Base-by-base conservation (phyloP, 2,888 invertebrate genomes). In the Prenolepis imparis region DNA sequence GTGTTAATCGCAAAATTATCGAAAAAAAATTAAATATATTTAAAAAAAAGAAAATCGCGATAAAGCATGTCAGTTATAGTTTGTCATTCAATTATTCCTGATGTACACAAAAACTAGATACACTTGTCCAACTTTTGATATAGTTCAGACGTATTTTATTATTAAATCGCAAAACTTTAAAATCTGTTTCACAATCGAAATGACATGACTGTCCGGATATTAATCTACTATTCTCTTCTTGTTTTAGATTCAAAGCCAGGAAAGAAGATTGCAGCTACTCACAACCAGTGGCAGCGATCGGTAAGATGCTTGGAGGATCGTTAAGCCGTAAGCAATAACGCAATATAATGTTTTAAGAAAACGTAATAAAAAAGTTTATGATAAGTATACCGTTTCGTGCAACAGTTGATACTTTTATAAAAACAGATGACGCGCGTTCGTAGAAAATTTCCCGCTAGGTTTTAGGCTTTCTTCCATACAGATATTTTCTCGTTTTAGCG, bases 221-320 rank as follows among this genome's bases (percentile, higher is more conserved):
- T 80, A 59, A 80, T 80, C 59, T 32, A 36, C 44, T 44, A 18
- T 55, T 80, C 21, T 59, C 74, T 73, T 80, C 44, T 80, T 41
- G 32, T 74, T 80, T 48, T 9, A 80, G 78, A 80, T 44, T 74
- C 59, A 57, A 74, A 72, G 59, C 44, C 44, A 18, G 18, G 74
- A 52, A 64, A 59, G 78, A 74, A 74, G 74, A 80, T 74, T 39
- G 75, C 78, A 44, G 21, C 44, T 73, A 44, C 55, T 70, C 78
- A 12, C 18, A 52, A n/a, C 6, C 52, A 59, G 24, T 59, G 39
- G 21, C 72, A 55, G 24, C 41, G 39, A 63, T 52, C 63, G 81
- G 63, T 82, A 82, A 82, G 81, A 63, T 41, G 18, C 61, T 61
- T 11, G 39, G 59, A 73, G 63, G 55, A 77, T 41, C 32, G 78